Evolutionary conservation across 2,888 invertebrate species (phyloP).

Genomic region (Tribolium freemani): DNA sequence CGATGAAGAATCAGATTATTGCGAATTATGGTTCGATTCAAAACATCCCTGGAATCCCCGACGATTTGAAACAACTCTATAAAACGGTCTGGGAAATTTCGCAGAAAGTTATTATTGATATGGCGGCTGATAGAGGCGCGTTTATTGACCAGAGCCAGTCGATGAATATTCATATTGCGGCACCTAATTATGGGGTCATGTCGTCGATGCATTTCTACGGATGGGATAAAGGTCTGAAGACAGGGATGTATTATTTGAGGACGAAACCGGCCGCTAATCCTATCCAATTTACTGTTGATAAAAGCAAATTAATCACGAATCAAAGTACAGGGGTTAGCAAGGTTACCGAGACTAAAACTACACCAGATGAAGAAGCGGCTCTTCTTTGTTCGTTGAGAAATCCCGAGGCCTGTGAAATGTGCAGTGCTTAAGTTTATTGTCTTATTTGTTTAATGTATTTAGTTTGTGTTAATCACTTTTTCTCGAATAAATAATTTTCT

Average conservation of each 20-base stretch:
- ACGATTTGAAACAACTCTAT: constrained; percentile 87
- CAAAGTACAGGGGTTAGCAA: constrained; percentile 10
- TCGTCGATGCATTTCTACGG: constrained; percentile 99
- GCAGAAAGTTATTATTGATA: constrained; percentile 91
- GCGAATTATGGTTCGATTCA: constrained; percentile 94
- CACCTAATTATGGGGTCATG: constrained; percentile 92
- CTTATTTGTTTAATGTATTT: too few species aligned
- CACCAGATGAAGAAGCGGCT: constrained; percentile 73
- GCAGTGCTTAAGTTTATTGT: constrained; percentile 76
- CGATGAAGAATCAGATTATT: constrained; percentile 92
- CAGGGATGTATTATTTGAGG: constrained; percentile 98
- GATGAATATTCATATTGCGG: constrained; percentile 96
- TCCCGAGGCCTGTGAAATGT: constrained; percentile 89
- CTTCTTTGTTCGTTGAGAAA: constrained; percentile 92
- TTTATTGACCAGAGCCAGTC: constrained; percentile 99
- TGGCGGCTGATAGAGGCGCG: constrained; percentile 98
- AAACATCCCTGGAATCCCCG: constrained; percentile 87
- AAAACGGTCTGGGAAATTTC: constrained; percentile 99
- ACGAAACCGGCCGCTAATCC: constrained; percentile 87
- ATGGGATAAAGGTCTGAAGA: constrained; percentile 97
- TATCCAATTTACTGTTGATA: constrained; percentile 71
- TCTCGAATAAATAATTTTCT: too few species aligned
- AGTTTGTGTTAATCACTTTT: background rate
- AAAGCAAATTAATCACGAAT: constrained; percentile 8
- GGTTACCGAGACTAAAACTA: background rate